Evolutionary conservation across 2,888 invertebrate species (phyloP).

Genomic region (Lithodes maja): DNA sequence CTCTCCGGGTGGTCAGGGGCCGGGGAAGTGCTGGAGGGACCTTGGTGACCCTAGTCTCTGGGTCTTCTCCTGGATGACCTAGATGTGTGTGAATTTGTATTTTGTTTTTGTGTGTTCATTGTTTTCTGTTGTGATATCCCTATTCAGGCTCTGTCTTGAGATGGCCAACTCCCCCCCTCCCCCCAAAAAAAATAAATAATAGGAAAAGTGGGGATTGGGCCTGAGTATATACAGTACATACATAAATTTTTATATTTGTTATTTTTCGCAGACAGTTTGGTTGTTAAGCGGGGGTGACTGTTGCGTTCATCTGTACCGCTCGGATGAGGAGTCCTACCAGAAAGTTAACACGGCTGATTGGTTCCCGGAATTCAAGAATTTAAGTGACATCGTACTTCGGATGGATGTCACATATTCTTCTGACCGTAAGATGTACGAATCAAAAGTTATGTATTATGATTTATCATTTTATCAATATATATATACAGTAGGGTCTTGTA

Average conservation of each 20-base stretch:
- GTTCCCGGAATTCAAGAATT: slow-evolving; percentile 48
- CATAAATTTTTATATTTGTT: not conserved
- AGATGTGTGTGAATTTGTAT: too few species aligned
- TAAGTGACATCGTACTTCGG: slow-evolving; percentile 39
- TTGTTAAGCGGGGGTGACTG: slow-evolving; percentile 55
- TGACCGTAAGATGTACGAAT: slow-evolving; percentile 23
- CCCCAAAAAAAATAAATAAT: too few species aligned
- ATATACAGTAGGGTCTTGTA: too few species aligned
- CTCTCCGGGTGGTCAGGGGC: too few species aligned
- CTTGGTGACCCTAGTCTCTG: too few species aligned
- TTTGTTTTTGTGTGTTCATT: too few species aligned
- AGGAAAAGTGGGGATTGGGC: too few species aligned
- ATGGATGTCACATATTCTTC: slow-evolving; percentile 39
- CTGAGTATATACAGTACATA: not conserved
- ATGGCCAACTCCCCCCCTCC: too few species aligned
- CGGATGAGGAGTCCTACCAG: slow-evolving; percentile 56
- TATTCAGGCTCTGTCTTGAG: too few species aligned
- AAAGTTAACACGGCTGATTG: slow-evolving; percentile 27
- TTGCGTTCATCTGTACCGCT: slow-evolving; percentile 47
- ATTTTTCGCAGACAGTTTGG: slow-evolving; percentile 47
- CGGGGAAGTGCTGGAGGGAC: too few species aligned
- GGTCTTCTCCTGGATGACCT: too few species aligned
- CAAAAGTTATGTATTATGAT: not conserved
- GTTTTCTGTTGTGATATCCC: too few species aligned
- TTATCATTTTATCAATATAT: not conserved